Percentiles rank a stretch among this genome's conserved stretches.
phyloP scores from a whole-genome alignment of 2,888 invertebrate species.

The Philaethria dido region DNA sequence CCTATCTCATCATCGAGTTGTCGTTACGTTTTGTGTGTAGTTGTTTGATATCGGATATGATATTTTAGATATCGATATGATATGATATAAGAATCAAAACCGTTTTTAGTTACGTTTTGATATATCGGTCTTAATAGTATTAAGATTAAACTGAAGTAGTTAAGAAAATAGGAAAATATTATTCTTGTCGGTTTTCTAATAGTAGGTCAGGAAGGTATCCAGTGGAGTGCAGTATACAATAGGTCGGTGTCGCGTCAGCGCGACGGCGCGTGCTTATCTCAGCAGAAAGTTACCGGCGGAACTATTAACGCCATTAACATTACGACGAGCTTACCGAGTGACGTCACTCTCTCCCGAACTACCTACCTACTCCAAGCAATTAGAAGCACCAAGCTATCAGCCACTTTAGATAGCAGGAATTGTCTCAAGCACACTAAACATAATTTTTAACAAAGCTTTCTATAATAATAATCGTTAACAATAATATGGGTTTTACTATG shows the following conservation, averaged over 20 bases:
- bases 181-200: too few relatives aligned
- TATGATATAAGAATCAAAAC: too few relatives aligned
- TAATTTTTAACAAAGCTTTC: constrained; percentile 3
- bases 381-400: neutral
- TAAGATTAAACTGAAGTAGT: too few relatives aligned
- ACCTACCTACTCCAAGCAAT: neutral
- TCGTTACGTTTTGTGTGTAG: too few relatives aligned
- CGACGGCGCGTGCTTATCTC: constrained; percentile 43
- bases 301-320: constrained; percentile 35
- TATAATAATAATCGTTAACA: constrained; percentile 1
- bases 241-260: constrained; percentile 16
- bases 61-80: too few relatives aligned
- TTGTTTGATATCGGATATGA: too few relatives aligned
- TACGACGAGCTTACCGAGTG: constrained; percentile 38
- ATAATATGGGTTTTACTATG: neutral
- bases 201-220: too few relatives aligned
- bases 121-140: too few relatives aligned
- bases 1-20: too few relatives aligned
- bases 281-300: constrained; percentile 26
- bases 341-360: constrained; percentile 35
- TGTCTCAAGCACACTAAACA: neutral
- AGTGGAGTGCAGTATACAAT: too few relatives aligned
- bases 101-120: too few relatives aligned
- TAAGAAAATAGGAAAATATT: too few relatives aligned
- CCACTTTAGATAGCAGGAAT: constrained; percentile 17